Percentiles rank a stretch among this genome's conserved stretches.
Conservation (phyloP, 2,113 vertebrate species). For the Ophiodon elongatus region DNA sequence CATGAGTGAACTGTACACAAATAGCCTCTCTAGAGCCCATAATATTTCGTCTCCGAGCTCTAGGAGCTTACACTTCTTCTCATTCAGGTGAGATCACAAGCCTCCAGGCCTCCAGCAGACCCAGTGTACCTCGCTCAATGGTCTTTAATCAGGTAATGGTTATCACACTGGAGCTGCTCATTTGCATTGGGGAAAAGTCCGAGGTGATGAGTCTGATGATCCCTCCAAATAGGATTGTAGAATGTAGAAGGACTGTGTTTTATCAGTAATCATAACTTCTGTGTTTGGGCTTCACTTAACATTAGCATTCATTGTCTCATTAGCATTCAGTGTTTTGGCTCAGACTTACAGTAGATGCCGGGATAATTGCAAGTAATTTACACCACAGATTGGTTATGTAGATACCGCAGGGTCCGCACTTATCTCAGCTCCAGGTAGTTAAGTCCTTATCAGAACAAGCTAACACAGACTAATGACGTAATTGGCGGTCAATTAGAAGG, state of each 20-base stretch:
- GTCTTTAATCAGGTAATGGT: not conserved
- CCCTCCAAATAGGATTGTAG: not conserved
- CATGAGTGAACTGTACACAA: no score
- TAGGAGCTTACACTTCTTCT: not conserved
- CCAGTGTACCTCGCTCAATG: not conserved
- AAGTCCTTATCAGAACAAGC: slow-evolving; percentile 64
- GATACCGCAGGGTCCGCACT: slow-evolving; percentile 19
- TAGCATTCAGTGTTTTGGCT: slow-evolving; percentile 38
- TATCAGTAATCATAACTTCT: not conserved
- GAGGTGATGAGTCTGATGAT: not conserved
- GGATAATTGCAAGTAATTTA: slow-evolving; percentile 60
- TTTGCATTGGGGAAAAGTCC: not conserved
- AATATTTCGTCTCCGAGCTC: not conserved
- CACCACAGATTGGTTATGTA: slow-evolving; percentile 51
- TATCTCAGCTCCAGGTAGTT: slow-evolving; percentile 44
- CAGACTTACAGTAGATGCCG: slow-evolving; percentile 39
- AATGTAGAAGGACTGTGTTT: not conserved
- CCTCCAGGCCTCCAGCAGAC: not conserved
- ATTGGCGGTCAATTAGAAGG: slow-evolving; percentile 67
- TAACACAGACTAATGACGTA: slow-evolving; percentile 68
- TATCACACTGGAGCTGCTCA: not conserved
- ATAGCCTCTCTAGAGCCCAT: not conserved
- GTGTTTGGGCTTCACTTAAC: slow-evolving; percentile 1
- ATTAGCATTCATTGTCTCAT: slow-evolving; percentile 38
- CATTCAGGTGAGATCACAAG: not conserved